Percentiles rank a stretch among this genome's conserved stretches.
These are phyloP conservation scores for Hycleus phaleratus DNA, from an alignment of 1,140 invertebrate species.

Conservation along the genomic window DNA sequence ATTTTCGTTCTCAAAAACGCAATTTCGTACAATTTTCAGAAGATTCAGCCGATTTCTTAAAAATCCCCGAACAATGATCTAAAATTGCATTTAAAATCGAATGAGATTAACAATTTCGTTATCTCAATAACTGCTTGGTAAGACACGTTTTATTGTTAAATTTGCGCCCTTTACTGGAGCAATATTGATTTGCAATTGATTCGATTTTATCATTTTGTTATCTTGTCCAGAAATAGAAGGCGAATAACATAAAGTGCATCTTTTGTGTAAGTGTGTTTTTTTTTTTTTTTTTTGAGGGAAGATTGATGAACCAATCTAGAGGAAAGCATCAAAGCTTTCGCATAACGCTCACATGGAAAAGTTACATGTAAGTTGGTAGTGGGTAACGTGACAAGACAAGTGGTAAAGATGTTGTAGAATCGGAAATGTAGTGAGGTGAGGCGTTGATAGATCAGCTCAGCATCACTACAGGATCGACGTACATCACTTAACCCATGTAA, in stretches of 20 bases:
- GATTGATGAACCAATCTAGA: constrained; percentile 25
- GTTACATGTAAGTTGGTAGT: background rate
- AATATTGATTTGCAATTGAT: too few species aligned
- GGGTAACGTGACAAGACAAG: constrained; percentile 24
- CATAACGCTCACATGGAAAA: background rate
- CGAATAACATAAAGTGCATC: constrained; percentile 11
- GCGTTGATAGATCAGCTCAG: constrained; percentile 22
- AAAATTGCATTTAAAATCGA: too few species aligned
- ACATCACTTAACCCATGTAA: constrained; percentile 19
- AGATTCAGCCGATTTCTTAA: too few species aligned
- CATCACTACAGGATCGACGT: constrained; percentile 14
- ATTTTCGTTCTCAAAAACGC: too few species aligned
- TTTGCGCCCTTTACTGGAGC: too few species aligned
- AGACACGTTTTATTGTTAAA: too few species aligned
- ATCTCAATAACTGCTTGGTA: too few species aligned
- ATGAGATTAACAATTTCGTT: too few species aligned
- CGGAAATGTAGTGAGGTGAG: constrained; percentile 21
- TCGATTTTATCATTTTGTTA: too few species aligned
- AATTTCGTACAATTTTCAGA: too few species aligned
- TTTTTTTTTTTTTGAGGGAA: too few species aligned
- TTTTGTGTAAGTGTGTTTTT: background rate
- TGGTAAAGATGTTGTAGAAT: constrained; percentile 22
- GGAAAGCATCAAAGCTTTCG: constrained; percentile 23
- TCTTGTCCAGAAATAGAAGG: background rate
- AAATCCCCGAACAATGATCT: too few species aligned